These are phyloP conservation scores for Orthosia gracilis DNA, from an alignment of 2,888 invertebrate species.

Conservation along the genomic window DNA sequence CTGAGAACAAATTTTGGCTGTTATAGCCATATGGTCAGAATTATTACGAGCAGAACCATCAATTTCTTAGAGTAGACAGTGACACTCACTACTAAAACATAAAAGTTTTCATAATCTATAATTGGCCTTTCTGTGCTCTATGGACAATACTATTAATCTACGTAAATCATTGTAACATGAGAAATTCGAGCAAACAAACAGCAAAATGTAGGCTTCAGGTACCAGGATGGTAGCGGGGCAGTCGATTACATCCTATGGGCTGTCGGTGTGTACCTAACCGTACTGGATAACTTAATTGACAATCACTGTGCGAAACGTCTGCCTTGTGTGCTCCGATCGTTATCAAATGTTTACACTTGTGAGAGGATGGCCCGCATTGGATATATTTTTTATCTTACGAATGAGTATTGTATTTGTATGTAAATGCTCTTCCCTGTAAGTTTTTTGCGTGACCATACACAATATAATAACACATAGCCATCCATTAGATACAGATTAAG, in stretches of 20 bases:
- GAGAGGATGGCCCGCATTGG: constrained; percentile 6
- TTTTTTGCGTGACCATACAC: neutral
- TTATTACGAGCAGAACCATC: neutral
- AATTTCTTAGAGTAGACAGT: neutral
- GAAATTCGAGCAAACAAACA: neutral
- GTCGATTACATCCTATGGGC: neutral
- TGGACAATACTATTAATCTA: neutral
- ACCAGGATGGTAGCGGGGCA: neutral
- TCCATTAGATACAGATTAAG: neutral
- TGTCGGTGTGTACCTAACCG: neutral
- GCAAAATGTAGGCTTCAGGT: neutral
- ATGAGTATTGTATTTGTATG: neutral
- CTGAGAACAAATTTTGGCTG: neutral
- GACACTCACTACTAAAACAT: neutral
- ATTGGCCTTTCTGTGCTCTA: neutral
- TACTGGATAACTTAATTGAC: constrained; percentile 32
- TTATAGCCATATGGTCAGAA: neutral
- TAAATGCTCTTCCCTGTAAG: too few relatives aligned
- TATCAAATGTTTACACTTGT: constrained; percentile 31
- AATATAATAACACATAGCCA: neutral
- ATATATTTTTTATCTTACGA: neutral
- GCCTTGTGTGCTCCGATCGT: constrained; percentile 22
- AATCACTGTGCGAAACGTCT: neutral
- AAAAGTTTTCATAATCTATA: neutral
- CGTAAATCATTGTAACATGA: neutral